Evolutionary conservation across 2,888 invertebrate species (phyloP).

Genomic region (Lamellibrachia satsuma): DNA sequence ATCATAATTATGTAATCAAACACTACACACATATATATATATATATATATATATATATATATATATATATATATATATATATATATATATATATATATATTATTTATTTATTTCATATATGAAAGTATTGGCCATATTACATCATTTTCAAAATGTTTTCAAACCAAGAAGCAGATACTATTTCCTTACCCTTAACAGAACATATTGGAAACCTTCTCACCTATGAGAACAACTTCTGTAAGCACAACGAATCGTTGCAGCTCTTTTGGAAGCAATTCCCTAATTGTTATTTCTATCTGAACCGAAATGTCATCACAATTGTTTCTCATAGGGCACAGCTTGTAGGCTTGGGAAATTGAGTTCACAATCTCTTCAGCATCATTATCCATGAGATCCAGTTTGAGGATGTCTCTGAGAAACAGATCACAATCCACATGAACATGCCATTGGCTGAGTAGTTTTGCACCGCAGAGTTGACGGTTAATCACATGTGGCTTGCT

Average conservation of each 20-base stretch:
- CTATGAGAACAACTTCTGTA: constrained; percentile 26
- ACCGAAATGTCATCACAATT: neutral
- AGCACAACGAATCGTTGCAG: constrained; percentile 23
- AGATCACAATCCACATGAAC: constrained; percentile 23
- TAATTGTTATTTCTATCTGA: constrained; percentile 17
- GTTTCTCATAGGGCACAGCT: neutral
- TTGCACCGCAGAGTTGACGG: constrained; percentile 43
- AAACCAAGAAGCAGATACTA: neutral
- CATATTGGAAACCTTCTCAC: constrained; percentile 20
- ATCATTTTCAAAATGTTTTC: no score
- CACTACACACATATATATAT: neutral
- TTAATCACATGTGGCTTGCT: constrained; percentile 52
- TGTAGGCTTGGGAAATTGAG: neutral
- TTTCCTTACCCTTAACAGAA: neutral
- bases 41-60: neutral
- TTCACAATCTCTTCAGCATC: neutral
- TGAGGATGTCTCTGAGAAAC: constrained; percentile 7
- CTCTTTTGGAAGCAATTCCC: constrained; percentile 32
- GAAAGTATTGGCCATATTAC: neutral
- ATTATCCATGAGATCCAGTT: neutral
- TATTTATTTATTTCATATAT: no score
- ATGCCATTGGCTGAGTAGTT: constrained; percentile 17
- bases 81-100: neutral
- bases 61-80: neutral
- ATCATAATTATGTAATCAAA: no score